Conservation (phyloP, 1,140 invertebrate species). For the Zeugodacus cucurbitae region DNA sequence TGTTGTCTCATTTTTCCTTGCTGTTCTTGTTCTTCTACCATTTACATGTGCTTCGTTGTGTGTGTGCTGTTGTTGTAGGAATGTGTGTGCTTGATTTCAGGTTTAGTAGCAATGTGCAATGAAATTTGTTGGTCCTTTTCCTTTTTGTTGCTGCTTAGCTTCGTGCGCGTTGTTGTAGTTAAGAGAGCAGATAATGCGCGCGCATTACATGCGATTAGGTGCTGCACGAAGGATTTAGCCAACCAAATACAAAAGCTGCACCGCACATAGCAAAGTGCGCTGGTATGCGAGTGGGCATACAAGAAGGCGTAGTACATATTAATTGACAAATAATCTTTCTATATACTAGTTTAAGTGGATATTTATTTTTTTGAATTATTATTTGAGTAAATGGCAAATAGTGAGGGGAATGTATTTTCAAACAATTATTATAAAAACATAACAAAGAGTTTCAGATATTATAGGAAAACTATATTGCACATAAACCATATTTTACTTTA, state of each 20-base stretch:
- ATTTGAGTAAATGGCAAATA: too few relatives aligned
- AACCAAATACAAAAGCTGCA: slow-evolving; percentile 51
- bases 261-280: neutral
- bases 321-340: neutral
- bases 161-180: slow-evolving; percentile 46
- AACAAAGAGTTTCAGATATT: too few relatives aligned
- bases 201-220: slow-evolving; percentile 67
- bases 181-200: slow-evolving; percentile 66
- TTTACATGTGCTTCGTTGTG: neutral
- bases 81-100: neutral
- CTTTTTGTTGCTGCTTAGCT: neutral
- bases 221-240: slow-evolving; percentile 62
- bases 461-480: too few relatives aligned
- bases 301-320: neutral
- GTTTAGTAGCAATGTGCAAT: neutral
- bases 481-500: too few relatives aligned
- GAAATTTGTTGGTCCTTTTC: slow-evolving; percentile 10
- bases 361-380: too few relatives aligned
- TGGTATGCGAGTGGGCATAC: neutral
- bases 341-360: too few relatives aligned
- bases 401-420: neutral
- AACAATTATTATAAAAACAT: too few relatives aligned
- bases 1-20: slow-evolving; percentile 39
- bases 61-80: neutral
- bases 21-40: slow-evolving; percentile 12